A percentile compares a stretch with the other conserved stretches of the same genome.
Conservation (phyloP, 2,888 invertebrate species). For the Cacoxenus indagator region DNA sequence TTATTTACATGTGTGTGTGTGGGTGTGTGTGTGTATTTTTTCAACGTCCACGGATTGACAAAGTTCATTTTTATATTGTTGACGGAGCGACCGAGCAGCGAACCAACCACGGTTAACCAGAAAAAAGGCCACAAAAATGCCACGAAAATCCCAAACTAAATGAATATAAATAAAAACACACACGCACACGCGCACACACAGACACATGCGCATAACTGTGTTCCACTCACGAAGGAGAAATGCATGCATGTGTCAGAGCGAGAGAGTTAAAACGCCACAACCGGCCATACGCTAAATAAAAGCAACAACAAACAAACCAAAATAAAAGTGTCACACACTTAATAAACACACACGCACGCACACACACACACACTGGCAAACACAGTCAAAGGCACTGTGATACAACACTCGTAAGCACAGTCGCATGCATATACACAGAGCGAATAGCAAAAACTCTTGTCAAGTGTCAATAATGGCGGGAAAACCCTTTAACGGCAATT, state of each 20-base stretch:
- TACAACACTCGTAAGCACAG: too few relatives aligned
- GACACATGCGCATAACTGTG: too few relatives aligned
- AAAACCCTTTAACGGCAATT: slow-evolving; percentile 49
- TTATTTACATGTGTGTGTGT: slow-evolving; percentile 2
- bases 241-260: too few relatives aligned
- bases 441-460: slow-evolving; percentile 28
- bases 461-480: slow-evolving; percentile 62
- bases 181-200: background rate
- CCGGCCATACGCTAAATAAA: too few relatives aligned
- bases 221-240: too few relatives aligned
- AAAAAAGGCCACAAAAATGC: slow-evolving; percentile 69
- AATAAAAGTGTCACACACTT: too few relatives aligned
- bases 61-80: slow-evolving; percentile 50
- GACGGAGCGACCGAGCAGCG: slow-evolving; percentile 35
- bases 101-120: slow-evolving; percentile 70
- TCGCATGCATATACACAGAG: background rate
- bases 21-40: slow-evolving; percentile 38
- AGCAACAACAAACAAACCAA: too few relatives aligned
- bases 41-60: slow-evolving; percentile 60
- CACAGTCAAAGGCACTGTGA: background rate
- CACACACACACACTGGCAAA: slow-evolving; percentile 13
- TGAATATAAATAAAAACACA: slow-evolving; percentile 39
- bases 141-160: slow-evolving; percentile 69
- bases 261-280: too few relatives aligned
- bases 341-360: slow-evolving; percentile 10